These are phyloP conservation scores for Cynopterus brachyotis DNA, from an alignment of 2,113 vertebrate genomes.

Conservation along the genomic window DNA sequence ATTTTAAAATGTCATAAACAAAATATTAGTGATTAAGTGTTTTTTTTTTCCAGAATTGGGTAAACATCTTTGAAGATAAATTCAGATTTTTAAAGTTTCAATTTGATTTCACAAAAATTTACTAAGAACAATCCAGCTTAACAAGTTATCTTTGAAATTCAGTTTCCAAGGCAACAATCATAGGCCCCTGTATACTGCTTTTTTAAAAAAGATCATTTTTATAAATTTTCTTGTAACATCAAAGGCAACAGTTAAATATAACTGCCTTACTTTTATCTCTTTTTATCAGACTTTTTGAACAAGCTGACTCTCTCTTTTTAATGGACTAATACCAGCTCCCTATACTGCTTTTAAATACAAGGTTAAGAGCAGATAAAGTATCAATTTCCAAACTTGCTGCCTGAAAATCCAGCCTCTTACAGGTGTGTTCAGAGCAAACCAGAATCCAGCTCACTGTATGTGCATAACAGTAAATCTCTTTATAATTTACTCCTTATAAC, in stretches of 20 bases:
- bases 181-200: slow-evolving; percentile 76
- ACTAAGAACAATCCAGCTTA: slow-evolving; percentile 79
- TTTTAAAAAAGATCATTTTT: slow-evolving; percentile 70
- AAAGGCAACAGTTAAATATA: slow-evolving; percentile 74
- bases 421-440: background rate
- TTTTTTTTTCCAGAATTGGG: slow-evolving; percentile 28
- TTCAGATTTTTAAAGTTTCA: slow-evolving; percentile 51
- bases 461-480: background rate
- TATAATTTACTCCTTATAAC: background rate
- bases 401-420: background rate
- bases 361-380: background rate
- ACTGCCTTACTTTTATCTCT: slow-evolving; percentile 73
- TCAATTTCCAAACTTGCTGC: background rate
- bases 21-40: slow-evolving; percentile 64
- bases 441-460: background rate
- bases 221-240: slow-evolving; percentile 71
- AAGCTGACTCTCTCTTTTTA: slow-evolving; percentile 57
- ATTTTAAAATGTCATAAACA: slow-evolving; percentile 49
- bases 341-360: background rate
- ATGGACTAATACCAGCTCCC: slow-evolving; percentile 55
- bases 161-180: slow-evolving; percentile 85
- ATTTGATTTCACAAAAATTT: slow-evolving; percentile 73
- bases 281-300: slow-evolving; percentile 66
- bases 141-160: slow-evolving; percentile 83
- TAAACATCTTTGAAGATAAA: slow-evolving; percentile 59